These are phyloP conservation scores for Discoglossus pictus DNA, from an alignment of 2,797 vertebrate genomes.

Conservation along the genomic window DNA sequence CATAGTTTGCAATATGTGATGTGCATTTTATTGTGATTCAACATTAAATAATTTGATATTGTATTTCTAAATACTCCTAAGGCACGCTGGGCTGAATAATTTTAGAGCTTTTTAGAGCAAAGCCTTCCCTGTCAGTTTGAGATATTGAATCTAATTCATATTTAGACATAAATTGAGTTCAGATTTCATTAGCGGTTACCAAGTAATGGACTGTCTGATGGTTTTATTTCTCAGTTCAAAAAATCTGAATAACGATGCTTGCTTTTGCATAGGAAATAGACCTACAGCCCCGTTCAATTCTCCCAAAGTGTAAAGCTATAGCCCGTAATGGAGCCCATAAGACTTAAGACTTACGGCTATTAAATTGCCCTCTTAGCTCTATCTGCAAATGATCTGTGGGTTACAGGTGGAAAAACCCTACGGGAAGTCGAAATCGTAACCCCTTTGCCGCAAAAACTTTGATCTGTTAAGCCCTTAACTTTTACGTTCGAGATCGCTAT, in stretches of 20 bases:
- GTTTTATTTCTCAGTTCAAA: slow-evolving; percentile 8
- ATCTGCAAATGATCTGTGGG: too few species aligned
- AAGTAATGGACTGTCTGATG: slow-evolving; percentile 26
- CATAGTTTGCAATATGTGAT: slow-evolving; percentile 21
- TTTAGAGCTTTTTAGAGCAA: slow-evolving; percentile 21
- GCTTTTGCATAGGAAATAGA: too few species aligned
- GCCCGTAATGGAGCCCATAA: too few species aligned
- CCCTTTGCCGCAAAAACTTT: too few species aligned
- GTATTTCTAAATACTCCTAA: slow-evolving; percentile 18
- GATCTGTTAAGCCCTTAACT: too few species aligned
- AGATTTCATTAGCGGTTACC: slow-evolving; percentile 23
- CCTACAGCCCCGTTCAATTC: too few species aligned
- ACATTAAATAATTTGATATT: slow-evolving; percentile 26
- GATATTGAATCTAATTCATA: slow-evolving; percentile 30
- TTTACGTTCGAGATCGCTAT: too few species aligned
- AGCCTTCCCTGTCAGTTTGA: slow-evolving; percentile 24
- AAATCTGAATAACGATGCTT: slow-evolving; percentile 22
- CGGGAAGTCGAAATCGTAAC: too few species aligned
- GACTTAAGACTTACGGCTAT: too few species aligned
- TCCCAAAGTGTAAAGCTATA: too few species aligned
- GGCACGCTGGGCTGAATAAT: slow-evolving; percentile 9
- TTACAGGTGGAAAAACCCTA: too few species aligned
- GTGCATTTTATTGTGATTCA: slow-evolving; percentile 24
- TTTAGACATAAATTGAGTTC: slow-evolving; percentile 8
- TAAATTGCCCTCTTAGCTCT: too few species aligned